These are phyloP conservation scores for Rhizoglyphus robini DNA, from an alignment of 1,140 invertebrate genomes.

Conservation along the genomic window DNA sequence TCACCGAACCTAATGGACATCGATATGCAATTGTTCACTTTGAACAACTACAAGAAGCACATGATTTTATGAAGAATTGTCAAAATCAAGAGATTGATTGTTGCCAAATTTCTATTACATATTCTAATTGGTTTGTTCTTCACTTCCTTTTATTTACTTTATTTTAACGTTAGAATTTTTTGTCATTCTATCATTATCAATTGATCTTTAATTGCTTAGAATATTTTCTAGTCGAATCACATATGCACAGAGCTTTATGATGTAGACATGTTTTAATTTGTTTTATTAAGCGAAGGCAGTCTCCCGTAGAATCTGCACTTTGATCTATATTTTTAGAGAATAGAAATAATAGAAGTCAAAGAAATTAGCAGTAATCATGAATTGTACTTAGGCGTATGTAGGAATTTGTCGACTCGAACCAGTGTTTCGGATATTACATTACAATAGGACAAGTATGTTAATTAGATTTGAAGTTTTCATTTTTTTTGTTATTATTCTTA, in stretches of 20 bases:
- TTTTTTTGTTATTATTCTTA: too few species aligned
- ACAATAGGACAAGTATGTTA: too few species aligned
- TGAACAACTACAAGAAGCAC: neutral
- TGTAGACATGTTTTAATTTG: neutral
- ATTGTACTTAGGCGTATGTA: too few species aligned
- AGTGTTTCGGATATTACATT: too few species aligned
- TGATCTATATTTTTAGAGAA: neutral
- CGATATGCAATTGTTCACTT: conserved; percentile 5
- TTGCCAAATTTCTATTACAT: neutral
- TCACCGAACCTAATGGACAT: neutral
- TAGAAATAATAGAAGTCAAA: too few species aligned
- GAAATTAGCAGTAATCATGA: too few species aligned
- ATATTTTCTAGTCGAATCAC: neutral
- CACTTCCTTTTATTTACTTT: neutral
- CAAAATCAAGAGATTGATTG: neutral
- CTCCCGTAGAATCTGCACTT: neutral
- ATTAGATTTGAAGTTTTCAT: too few species aligned
- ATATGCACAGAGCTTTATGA: too few species aligned
- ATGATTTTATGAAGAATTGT: neutral
- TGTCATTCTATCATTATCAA: neutral
- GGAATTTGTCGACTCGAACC: too few species aligned
- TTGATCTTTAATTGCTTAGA: neutral
- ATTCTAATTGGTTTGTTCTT: conserved; percentile 8
- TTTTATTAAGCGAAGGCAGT: neutral
- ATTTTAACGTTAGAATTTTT: neutral